These are phyloP conservation scores for Scaptomyza tumidula DNA, from an alignment of 2,888 invertebrate species.

Conservation along the genomic window DNA sequence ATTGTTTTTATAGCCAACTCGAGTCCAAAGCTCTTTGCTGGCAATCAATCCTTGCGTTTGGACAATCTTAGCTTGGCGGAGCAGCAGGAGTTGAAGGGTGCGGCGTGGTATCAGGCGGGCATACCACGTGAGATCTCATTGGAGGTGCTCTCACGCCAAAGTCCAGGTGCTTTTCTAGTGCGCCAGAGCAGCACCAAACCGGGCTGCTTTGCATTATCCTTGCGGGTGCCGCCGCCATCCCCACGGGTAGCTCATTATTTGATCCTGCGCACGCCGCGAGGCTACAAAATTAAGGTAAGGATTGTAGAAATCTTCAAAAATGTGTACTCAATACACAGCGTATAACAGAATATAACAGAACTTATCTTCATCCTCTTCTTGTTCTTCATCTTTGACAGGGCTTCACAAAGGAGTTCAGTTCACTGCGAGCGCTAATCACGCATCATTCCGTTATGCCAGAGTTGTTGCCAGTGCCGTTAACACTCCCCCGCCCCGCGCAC, in stretches of 20 bases:
- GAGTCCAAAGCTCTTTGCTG: slow-evolving; percentile 85
- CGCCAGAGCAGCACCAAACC: slow-evolving; percentile 97
- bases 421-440: slow-evolving; percentile 95
- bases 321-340: too few species aligned
- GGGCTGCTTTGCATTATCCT: slow-evolving; percentile 96
- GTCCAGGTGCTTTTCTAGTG: slow-evolving; percentile 97
- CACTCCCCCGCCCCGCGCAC: slow-evolving; percentile 87
- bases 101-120: slow-evolving; percentile 98
- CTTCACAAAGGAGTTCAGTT: slow-evolving; percentile 97
- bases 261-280: slow-evolving; percentile 93
- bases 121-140: slow-evolving; percentile 97
- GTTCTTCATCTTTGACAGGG: slow-evolving; percentile 88
- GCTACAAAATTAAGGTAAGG: slow-evolving; percentile 94
- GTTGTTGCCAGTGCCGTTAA: slow-evolving; percentile 95
- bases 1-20: slow-evolving; percentile 81
- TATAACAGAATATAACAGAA: too few species aligned
- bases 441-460: slow-evolving; percentile 99
- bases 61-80: slow-evolving; percentile 89
- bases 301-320: too few species aligned
- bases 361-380: too few species aligned
- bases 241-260: slow-evolving; percentile 95
- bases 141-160: slow-evolving; percentile 94
- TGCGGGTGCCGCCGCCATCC: slow-evolving; percentile 95
- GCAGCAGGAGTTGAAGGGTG: slow-evolving; percentile 93
- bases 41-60: slow-evolving; percentile 84